Base-by-base conservation (phyloP, 2,113 vertebrate genomes). In the Phaetusa simplex region DNA sequence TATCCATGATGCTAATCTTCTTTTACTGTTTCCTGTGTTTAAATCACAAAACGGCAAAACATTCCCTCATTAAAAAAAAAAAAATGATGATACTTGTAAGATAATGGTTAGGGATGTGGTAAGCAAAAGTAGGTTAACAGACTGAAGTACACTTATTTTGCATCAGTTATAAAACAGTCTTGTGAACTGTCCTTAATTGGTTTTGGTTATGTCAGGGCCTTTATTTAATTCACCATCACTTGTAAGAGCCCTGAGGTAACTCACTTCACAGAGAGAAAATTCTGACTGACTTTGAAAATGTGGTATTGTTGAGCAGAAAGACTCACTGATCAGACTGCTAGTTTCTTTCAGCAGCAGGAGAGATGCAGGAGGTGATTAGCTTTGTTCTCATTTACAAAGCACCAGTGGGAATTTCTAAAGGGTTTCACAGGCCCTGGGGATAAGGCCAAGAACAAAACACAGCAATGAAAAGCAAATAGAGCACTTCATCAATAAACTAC, bases 301-400 rank as follows among this genome's bases (percentile, higher is more conserved):
- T 19, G 38, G 84, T 64, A 96, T 92, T 96, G 96, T 93, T 77
- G 87, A 91, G 94, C 91, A 91, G 69, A 94, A 91, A 95, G 91
- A 58, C 91, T 82, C 83, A 23, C 69, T 86, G 84, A 91, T 79
- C 89, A 94, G 82, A 83, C 89, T 88, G 93, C 82, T 91, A 78
- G 95, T 59, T 97, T 91, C 84, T 95, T 97, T 90, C 86, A 96
- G 86, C 94, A 92, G 97, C 94, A 97, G 93, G 87, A 96, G 91
- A 94, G 95, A 97, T 96, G 78, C 94, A 95, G 89, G 95, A 97
- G 97, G 95, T 94, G 95, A 97, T 97, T 95, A 96, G 95, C 97
- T 96, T 97, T 97, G 95, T 97, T 97, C 97, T 96, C 93, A 88
- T 94, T 97, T 96, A 95, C 87, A 95, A 94, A 96, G 94, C 87